A percentile compares a stretch with the other conserved stretches of the same genome.
Conservation (phyloP, 1,140 invertebrate species). For the Panagrolaimus sp. region DNA sequence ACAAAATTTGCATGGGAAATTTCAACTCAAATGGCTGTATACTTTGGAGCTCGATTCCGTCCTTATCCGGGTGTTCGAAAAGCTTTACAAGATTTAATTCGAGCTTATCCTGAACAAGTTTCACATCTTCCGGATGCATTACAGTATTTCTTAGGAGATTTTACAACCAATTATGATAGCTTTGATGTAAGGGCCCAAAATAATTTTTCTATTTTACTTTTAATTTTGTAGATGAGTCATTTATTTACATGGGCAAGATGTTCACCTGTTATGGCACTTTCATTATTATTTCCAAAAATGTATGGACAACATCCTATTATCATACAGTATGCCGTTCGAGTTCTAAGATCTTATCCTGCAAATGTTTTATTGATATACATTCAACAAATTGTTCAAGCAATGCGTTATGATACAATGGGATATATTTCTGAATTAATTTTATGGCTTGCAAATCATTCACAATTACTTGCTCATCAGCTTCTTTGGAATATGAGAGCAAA, state of each 20-base stretch:
- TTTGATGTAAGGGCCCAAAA: conserved; percentile 71
- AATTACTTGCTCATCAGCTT: conserved; percentile 90
- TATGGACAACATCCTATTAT: conserved; percentile 92
- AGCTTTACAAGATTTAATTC: conserved; percentile 74
- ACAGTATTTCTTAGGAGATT: conserved; percentile 65
- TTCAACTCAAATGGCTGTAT: conserved; percentile 54
- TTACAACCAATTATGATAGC: conserved; percentile 63
- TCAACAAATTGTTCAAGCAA: conserved; percentile 91
- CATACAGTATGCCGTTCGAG: conserved; percentile 88
- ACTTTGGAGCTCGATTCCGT: conserved; percentile 72
- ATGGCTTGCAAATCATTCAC: conserved; percentile 79
- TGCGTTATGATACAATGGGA: conserved; percentile 94
- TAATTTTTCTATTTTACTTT: conserved; percentile 16
- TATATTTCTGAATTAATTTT: conserved; percentile 94
- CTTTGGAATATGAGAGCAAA: conserved; percentile 99
- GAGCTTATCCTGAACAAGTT: conserved; percentile 88
- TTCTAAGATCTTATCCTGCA: conserved; percentile 79
- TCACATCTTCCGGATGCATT: conserved; percentile 83
- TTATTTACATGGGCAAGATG: conserved; percentile 87
- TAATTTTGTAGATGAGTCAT: conserved; percentile 70
- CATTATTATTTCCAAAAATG: conserved; percentile 83
- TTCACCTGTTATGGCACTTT: conserved; percentile 78
- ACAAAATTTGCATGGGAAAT: conserved; percentile 58
- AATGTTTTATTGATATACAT: conserved; percentile 95
- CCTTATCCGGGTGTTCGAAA: conserved; percentile 70